A percentile compares a stretch with the other conserved stretches of the same genome.
phyloP scores from a whole-genome alignment of 1,140 invertebrate genomes.

The Drosophila ananassae region DNA sequence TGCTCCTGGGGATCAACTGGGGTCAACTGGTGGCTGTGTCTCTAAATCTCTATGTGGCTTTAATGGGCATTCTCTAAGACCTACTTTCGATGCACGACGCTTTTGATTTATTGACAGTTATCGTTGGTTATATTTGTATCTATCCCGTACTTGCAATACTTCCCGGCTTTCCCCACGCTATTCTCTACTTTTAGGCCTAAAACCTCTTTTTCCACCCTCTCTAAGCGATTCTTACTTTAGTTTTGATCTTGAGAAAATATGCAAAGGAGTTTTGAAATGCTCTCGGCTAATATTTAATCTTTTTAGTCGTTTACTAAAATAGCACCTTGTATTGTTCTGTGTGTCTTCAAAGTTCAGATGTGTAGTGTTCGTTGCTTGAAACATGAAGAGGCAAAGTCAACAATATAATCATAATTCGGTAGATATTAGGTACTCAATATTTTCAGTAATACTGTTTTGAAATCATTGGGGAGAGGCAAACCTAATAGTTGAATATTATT shows the following conservation, averaged over 20 bases:
- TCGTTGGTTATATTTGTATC: constrained; percentile 71
- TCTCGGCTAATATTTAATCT: constrained; percentile 42
- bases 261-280: constrained; percentile 59
- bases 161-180: constrained; percentile 32
- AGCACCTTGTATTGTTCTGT: constrained; percentile 77
- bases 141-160: constrained; percentile 54
- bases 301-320: constrained; percentile 67
- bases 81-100: constrained; percentile 76
- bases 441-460: constrained; percentile 51
- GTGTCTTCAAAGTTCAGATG: constrained; percentile 62
- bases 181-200: constrained; percentile 13
- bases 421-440: constrained; percentile 44
- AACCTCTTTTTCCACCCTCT: constrained; percentile 10
- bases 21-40: constrained; percentile 8
- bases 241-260: constrained; percentile 75
- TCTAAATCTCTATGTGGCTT: constrained; percentile 40
- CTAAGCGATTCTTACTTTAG: constrained; percentile 50
- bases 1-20: not conserved
- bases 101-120: constrained; percentile 81
- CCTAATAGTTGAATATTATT: too few relatives aligned
- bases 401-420: constrained; percentile 9
- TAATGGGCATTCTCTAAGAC: constrained; percentile 49
- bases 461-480: constrained; percentile 40
- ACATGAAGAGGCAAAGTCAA: constrained; percentile 36
- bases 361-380: constrained; percentile 63